Percentiles rank a stretch among this genome's conserved stretches.
These are phyloP conservation scores for Gobio occitaniae DNA, from an alignment of 2,797 vertebrate species.

Conservation along the genomic window DNA sequence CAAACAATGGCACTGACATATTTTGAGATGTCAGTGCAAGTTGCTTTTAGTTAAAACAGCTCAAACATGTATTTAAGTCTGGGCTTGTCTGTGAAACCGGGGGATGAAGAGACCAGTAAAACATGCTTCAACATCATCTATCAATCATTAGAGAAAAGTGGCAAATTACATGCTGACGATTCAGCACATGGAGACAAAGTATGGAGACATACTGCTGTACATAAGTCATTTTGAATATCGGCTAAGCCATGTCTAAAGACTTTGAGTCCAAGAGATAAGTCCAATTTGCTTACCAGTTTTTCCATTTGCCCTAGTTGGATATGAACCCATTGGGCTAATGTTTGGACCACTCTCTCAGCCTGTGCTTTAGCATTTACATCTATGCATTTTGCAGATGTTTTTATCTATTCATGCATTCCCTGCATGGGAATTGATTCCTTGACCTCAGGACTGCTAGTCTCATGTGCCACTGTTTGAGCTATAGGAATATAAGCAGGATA, in stretches of 20 bases:
- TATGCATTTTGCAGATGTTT: not conserved
- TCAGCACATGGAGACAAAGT: not conserved
- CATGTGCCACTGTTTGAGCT: not conserved
- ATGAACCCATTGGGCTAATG: not conserved
- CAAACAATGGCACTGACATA: too few relatives aligned
- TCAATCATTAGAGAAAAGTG: not conserved
- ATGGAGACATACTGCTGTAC: not conserved
- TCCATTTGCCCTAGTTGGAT: not conserved
- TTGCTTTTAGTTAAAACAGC: too few relatives aligned
- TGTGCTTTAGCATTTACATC: not conserved
- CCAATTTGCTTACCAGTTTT: not conserved
- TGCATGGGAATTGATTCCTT: not conserved
- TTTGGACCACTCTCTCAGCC: not conserved
- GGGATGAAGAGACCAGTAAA: not conserved
- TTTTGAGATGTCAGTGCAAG: too few relatives aligned
- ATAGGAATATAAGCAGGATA: not conserved
- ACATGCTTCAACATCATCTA: not conserved
- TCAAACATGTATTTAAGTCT: too few relatives aligned
- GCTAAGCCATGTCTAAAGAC: not conserved
- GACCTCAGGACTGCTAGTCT: not conserved
- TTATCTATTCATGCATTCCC: slow-evolving; percentile 2
- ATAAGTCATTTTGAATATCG: not conserved
- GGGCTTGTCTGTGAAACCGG: too few relatives aligned
- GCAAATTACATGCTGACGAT: not conserved
- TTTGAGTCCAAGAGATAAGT: not conserved